Evolutionary conservation across 2,888 invertebrate genomes (phyloP).

Genomic region (Willowsia nigromaculata): DNA sequence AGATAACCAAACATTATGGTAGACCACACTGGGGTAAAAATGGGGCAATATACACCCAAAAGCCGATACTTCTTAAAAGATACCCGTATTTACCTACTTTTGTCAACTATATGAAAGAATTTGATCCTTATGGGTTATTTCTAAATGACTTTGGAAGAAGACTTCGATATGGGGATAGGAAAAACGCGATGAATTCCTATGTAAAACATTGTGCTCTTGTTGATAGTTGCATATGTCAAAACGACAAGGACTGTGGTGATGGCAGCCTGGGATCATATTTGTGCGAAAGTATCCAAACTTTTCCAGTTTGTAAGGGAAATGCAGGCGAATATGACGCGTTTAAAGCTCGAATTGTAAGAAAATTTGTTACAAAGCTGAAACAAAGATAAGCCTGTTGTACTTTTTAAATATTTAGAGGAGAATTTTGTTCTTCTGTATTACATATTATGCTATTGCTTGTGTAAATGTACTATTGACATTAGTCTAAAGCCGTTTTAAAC

Average conservation of each 20-base stretch:
- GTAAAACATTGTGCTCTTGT: not conserved
- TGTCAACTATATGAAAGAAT: not conserved
- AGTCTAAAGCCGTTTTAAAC: no score
- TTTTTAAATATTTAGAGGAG: no score
- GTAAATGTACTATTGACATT: no score
- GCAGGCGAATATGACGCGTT: not conserved
- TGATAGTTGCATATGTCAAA: not conserved
- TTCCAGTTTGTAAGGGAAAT: not conserved
- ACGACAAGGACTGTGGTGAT: slow-evolving; percentile 15
- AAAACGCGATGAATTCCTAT: not conserved
- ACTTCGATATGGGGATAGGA: not conserved
- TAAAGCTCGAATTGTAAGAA: no score
- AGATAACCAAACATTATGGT: not conserved
- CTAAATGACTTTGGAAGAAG: slow-evolving; percentile 11
- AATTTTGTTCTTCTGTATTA: no score
- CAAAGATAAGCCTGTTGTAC: no score
- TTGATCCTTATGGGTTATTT: slow-evolving; percentile 11
- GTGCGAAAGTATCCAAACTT: not conserved
- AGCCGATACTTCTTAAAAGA: not conserved
- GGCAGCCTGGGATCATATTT: not conserved
- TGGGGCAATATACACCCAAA: not conserved
- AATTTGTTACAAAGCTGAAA: no score
- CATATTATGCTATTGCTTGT: no score
- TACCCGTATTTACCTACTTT: not conserved
- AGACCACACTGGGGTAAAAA: slow-evolving; percentile 26